Base-by-base conservation (phyloP, 2,888 invertebrate species). In the Papilio elwesi region DNA sequence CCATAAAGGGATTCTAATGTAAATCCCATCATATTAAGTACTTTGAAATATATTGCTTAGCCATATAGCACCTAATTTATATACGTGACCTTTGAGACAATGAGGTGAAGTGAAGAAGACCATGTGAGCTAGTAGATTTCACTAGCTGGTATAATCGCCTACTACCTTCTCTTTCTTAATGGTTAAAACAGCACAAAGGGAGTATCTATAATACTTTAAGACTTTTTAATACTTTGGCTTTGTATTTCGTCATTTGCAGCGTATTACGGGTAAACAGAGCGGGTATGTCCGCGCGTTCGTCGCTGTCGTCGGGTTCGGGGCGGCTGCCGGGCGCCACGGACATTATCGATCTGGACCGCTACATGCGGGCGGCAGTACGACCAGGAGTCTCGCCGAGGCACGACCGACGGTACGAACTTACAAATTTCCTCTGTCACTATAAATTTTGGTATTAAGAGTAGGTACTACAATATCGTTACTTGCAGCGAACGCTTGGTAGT, bases 321-420 rank as follows among this genome's bases (percentile, higher is more conserved):
- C 38, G 65, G 10, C 65, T 59, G 12, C 73, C 55, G 63, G 70
- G 71, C 51, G 76, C 80, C 36, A 77, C 79, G 8, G 90, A 91
- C 83, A 89, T 92, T 83, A 88, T 92, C 79, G 92, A 92, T 82
- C 83, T 92, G 65, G 92, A 92, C 81, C 87, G 85, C 69, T 91
- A 87, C 84, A 91, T 91, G 87, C 89, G 91, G 74, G 85, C 84
- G 11, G 80, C 80, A 55, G 86, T 87, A 64, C 82, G 86, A 0
- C 86, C 87, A 6, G 73, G 73, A 10, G 13, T 66, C 16, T 69
- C 69, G 36, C 68, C 68, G 53, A 74, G 68, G 49, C 74, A 71
- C 68, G 68, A 70, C 13, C 65, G 73, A 48, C 65, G 66, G 52
- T 64, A 26, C 26, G 26, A 26, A 26, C 26, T 26, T 26, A 26